phyloP scores from a whole-genome alignment of 1,140 invertebrate species.

The Polyergus mexicanus region DNA sequence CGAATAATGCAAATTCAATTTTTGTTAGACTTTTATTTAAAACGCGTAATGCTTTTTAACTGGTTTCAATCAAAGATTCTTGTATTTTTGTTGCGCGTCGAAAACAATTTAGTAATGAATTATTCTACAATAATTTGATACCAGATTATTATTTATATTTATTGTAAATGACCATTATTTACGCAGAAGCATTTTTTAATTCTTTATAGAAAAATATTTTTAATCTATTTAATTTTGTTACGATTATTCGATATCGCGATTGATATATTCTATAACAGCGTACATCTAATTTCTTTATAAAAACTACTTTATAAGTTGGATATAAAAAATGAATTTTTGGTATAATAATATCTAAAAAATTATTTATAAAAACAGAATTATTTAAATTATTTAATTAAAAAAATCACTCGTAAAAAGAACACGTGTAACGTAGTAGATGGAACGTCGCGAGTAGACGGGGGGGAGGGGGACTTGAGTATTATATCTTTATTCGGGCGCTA shows the following conservation, averaged over 20 bases:
- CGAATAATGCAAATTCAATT: conserved; percentile 17
- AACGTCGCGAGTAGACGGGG: background rate
- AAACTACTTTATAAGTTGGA: background rate
- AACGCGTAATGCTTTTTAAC: background rate
- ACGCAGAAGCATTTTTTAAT: background rate
- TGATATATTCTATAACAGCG: background rate
- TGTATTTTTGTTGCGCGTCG: background rate
- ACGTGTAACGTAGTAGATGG: background rate
- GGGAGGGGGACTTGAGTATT: background rate
- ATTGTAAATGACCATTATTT: background rate
- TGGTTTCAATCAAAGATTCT: background rate
- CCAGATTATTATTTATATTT: conserved; percentile 5
- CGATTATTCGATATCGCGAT: background rate
- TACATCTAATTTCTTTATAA: background rate
- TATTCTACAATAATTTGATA: conserved; percentile 6
- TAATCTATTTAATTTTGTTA: background rate
- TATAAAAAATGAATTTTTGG: background rate
- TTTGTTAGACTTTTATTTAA: background rate
- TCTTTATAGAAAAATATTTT: background rate
- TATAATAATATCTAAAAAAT: background rate
- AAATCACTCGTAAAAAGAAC: background rate
- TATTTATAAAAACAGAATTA: background rate
- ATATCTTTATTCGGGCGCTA: conserved; percentile 40
- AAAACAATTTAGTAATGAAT: background rate
- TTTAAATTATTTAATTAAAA: background rate